phyloP scores from a whole-genome alignment of 2,888 invertebrate genomes.

The Eustalomyia histrio region DNA sequence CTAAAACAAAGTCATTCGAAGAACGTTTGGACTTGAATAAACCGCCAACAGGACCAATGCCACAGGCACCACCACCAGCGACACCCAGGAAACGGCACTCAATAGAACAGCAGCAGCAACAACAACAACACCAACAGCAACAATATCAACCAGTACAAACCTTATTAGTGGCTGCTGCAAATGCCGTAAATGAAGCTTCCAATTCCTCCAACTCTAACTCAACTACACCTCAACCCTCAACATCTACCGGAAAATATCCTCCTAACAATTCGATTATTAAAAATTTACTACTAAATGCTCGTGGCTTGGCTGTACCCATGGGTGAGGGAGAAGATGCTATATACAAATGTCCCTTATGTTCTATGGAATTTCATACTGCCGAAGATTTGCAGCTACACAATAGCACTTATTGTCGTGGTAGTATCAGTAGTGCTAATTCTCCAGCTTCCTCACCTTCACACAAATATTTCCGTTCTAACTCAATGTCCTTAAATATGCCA shows the following conservation, averaged over 20 bases:
- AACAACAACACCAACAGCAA: too few species aligned
- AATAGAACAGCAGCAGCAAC: conserved; percentile 52
- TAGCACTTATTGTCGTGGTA: conserved; percentile 88
- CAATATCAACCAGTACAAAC: conserved; percentile 44
- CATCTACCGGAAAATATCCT: conserved; percentile 75
- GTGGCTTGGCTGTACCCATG: conserved; percentile 80
- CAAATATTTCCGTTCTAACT: conserved; percentile 82
- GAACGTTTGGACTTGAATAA: conserved; percentile 46
- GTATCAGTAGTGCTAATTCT: conserved; percentile 78
- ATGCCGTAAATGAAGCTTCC: conserved; percentile 59
- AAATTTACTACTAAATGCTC: conserved; percentile 87
- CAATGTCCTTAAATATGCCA: conserved; percentile 82
- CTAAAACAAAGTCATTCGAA: conserved; percentile 48
- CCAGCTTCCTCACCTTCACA: conserved; percentile 78
- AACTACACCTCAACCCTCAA: conserved; percentile 37
- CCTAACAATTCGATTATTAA: conserved; percentile 87
- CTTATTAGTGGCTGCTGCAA: conserved; percentile 10
- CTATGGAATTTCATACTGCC: conserved; percentile 88
- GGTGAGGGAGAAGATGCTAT: conserved; percentile 83
- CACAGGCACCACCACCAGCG: conserved; percentile 48
- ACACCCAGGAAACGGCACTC: conserved; percentile 71
- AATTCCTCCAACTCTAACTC: conserved; percentile 62
- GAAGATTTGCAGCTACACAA: conserved; percentile 91
- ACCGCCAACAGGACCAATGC: conserved; percentile 77
- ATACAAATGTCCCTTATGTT: conserved; percentile 88